Percentiles rank a stretch among this genome's conserved stretches.
These are phyloP conservation scores for Choristoneura rosaceana DNA, from an alignment of 2,888 invertebrate genomes.

Conservation along the genomic window DNA sequence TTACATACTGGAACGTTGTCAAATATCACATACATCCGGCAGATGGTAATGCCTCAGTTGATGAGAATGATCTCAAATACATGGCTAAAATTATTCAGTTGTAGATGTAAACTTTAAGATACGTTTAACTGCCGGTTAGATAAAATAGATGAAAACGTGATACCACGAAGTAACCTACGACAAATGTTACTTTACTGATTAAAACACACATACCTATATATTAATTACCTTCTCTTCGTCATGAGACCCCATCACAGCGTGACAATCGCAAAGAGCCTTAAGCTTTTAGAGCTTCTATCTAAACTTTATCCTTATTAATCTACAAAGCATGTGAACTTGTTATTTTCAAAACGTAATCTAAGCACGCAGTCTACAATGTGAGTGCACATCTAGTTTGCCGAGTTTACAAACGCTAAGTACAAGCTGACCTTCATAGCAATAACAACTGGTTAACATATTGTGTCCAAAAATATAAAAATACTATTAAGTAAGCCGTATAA, in stretches of 20 bases:
- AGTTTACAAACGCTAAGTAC: conserved; percentile 22
- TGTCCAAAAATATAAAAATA: conserved; percentile 41
- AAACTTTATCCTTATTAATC: neutral
- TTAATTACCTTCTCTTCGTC: neutral
- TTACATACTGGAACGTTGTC: neutral
- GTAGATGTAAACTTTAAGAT: neutral
- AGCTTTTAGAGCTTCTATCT: neutral
- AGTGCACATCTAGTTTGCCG: conserved; percentile 6
- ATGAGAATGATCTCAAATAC: neutral
- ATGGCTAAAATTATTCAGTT: neutral
- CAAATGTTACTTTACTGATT: neutral
- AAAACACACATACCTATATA: conserved; percentile 1
- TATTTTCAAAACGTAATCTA: conserved; percentile 27
- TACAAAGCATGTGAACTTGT: conserved; percentile 12
- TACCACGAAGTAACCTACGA: neutral
- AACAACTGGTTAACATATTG: conserved; percentile 37
- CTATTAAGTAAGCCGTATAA: conserved; percentile 37
- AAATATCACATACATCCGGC: conserved; percentile 5
- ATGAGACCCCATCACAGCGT: neutral
- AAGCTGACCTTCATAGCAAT: conserved; percentile 24
- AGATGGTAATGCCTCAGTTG: neutral
- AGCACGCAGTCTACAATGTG: conserved; percentile 13
- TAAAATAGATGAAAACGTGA: neutral
- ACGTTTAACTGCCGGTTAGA: conserved; percentile 6
- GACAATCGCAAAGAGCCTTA: neutral